A percentile compares a stretch with the other conserved stretches of the same genome.
These are phyloP conservation scores for Barbus barbus DNA, from an alignment of 2,113 vertebrate genomes.

Conservation along the genomic window DNA sequence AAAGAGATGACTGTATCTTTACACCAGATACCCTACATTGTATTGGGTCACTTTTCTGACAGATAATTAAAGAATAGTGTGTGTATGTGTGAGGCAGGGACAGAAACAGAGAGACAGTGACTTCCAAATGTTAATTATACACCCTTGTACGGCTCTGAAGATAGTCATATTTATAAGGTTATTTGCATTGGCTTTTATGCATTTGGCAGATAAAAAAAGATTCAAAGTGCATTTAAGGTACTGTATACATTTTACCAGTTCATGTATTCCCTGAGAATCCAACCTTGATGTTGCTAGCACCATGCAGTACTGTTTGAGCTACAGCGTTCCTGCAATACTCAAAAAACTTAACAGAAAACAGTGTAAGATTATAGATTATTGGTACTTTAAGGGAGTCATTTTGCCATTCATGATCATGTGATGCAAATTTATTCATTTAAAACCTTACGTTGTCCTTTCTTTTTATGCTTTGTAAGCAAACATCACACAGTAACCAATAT, in stretches of 20 bases:
- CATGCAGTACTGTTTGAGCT: background rate
- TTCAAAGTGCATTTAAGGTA: background rate
- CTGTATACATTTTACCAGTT: background rate
- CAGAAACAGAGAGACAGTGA: background rate
- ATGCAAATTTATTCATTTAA: background rate
- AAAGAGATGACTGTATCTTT: conserved; percentile 16
- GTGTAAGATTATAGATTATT: background rate
- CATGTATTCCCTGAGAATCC: background rate
- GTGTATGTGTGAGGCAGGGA: background rate
- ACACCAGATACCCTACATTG: background rate
- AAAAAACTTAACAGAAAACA: background rate
- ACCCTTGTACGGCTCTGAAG: background rate
- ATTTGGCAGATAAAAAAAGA: background rate
- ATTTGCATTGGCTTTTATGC: background rate
- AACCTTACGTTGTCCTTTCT: background rate
- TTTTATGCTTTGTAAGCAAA: background rate
- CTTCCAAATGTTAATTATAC: background rate
- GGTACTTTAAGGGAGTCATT: background rate
- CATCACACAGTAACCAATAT: background rate
- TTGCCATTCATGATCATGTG: background rate
- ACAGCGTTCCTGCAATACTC: background rate
- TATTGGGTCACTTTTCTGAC: conserved; percentile 21
- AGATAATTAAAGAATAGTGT: conserved; percentile 9
- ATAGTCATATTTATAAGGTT: background rate
- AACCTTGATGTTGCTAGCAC: background rate